Evolutionary conservation across 1,140 invertebrate species (phyloP).

Genomic region (Zaprionus davidi): DNA sequence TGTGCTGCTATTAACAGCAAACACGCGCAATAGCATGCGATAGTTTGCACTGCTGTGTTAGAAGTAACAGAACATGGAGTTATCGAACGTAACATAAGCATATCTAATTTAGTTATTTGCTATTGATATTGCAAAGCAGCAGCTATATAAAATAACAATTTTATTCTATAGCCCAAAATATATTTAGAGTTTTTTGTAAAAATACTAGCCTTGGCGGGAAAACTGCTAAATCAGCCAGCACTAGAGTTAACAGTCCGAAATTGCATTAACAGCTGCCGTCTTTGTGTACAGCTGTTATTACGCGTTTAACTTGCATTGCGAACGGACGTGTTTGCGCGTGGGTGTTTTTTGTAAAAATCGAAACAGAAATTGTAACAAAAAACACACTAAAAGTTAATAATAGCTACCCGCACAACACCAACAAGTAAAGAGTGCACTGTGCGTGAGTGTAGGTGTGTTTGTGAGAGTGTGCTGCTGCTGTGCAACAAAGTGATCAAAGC

Average conservation of each 20-base stretch:
- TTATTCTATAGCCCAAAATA: background rate
- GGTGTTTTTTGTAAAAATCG: slow-evolving; percentile 61
- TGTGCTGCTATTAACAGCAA: slow-evolving; percentile 1
- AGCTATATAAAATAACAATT: background rate
- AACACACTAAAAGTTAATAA: slow-evolving; percentile 62
- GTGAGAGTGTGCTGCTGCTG: slow-evolving; percentile 6
- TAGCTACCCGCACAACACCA: slow-evolving; percentile 24
- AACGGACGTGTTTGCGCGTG: slow-evolving; percentile 48
- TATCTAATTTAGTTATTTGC: background rate
- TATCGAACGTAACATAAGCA: too few species aligned
- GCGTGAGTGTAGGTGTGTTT: slow-evolving; percentile 20
- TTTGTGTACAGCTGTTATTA: slow-evolving; percentile 44
- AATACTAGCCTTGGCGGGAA: background rate
- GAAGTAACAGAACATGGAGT: background rate
- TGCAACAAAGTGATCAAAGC: slow-evolving; percentile 29
- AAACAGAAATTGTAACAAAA: slow-evolving; percentile 62
- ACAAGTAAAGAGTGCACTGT: background rate
- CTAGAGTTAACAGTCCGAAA: slow-evolving; percentile 18
- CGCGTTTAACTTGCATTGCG: slow-evolving; percentile 41
- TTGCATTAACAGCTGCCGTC: slow-evolving; percentile 6
- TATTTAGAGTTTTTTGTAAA: background rate
- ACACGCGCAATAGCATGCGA: background rate
- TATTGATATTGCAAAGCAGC: background rate
- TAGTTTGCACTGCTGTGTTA: slow-evolving; percentile 10
- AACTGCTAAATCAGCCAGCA: slow-evolving; percentile 25